Base-by-base conservation (phyloP, 2,797 vertebrate species). In the Yasuhikotakia modesta region DNA sequence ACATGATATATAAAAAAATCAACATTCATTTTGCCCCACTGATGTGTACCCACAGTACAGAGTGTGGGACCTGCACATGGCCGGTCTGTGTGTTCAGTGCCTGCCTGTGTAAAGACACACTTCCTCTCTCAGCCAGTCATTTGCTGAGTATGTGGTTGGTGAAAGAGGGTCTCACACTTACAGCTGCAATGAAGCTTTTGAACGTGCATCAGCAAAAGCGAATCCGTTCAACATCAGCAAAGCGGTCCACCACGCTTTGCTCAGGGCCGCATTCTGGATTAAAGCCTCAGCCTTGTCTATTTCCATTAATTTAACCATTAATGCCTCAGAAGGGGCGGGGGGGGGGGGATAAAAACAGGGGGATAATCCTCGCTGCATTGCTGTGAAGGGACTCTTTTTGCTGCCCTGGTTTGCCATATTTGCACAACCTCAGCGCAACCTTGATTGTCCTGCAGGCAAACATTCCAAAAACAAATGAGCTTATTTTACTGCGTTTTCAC, bases 271-370 rank as follows among this genome's bases (percentile, higher is more conserved):
- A 84, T 88, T 88, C 87, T 86, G 84, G 84, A 88, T 81, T 75
- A 85, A 84, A 90, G n/a, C 87, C 87, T 82, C 83, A 86, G 88
- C 85, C 88, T 85, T 90, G 91, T 92, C 92, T 86, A 86, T 83
- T 91, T 87, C 85, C 70, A 90, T 92, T 86, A 91, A 91, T 92
- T 91, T 88, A 90, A 88, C 89, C 89, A 91, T 93, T 92, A 92
- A 90, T 86, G 88, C 90, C 88, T 71, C 53, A 81, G 87, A 90
- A 85, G 76, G 87, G 88, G 87, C 88, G n/a, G n/a, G n/a, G n/a
- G n/a, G n/a, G n/a, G n/a, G n/a, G n/a, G n/a, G n/a, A n/a, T n/a
- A n/a, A n/a, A n/a, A n/a, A n/a, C 80, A 79, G 79, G 85, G 90
- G 88, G 91, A 87, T 72, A 86, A 86, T 89, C 81, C 79, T 81